Evolutionary conservation across 92 coral and sea anemone genomes (phyloP).

Genomic region (Epizoanthus ramosus): DNA sequence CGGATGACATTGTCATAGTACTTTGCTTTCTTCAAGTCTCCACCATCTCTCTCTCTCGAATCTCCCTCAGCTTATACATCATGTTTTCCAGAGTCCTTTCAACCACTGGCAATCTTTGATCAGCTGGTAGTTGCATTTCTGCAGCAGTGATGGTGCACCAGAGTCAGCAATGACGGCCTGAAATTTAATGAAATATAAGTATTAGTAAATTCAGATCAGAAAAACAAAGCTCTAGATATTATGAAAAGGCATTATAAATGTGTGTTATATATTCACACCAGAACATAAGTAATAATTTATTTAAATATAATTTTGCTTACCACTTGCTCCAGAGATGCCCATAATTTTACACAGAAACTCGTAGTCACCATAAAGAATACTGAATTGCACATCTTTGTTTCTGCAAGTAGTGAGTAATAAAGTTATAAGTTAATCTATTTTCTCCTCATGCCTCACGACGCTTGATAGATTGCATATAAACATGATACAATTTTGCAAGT

Average conservation of each 20-base stretch:
- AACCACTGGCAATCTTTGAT: neutral
- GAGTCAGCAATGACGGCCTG: neutral
- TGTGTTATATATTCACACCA: too few species aligned
- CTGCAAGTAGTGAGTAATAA: neutral
- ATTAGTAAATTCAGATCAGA: too few species aligned
- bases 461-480: too few species aligned
- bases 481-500: too few species aligned
- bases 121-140: slow-evolving; percentile 13
- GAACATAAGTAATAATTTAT: too few species aligned
- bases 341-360: neutral
- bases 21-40: slow-evolving; percentile 10
- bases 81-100: slow-evolving; percentile 11
- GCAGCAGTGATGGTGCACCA: slow-evolving; percentile 1
- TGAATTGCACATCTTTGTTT: neutral
- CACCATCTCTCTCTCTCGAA: slow-evolving; percentile 13
- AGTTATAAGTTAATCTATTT: too few species aligned
- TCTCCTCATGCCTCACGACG: too few species aligned
- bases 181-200: too few species aligned
- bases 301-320: too few species aligned
- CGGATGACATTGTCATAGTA: slow-evolving; percentile 22
- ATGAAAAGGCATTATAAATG: too few species aligned
- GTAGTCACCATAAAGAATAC: neutral
- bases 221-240: too few species aligned
- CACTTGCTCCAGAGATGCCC: too few species aligned
- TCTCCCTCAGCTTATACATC: slow-evolving; percentile 3